Conservation (phyloP, 1,140 invertebrate genomes). For the Eriosoma lanigerum region DNA sequence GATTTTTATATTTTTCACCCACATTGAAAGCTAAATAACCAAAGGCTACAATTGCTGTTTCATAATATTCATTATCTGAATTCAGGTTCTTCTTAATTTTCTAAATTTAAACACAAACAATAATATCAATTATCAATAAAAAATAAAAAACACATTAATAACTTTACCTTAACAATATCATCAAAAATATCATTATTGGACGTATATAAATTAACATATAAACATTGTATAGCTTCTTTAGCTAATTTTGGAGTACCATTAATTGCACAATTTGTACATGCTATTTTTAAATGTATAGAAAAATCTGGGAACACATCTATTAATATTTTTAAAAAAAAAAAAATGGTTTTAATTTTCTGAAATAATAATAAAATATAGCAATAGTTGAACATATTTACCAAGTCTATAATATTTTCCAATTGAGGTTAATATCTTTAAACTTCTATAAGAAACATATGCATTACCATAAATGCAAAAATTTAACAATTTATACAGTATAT, state of each 20-base stretch:
- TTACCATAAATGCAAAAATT: conserved; percentile 78
- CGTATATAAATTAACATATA: conserved; percentile 81
- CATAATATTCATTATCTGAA: conserved; percentile 80
- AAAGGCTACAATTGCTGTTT: conserved; percentile 88
- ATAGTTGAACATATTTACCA: conserved; percentile 63
- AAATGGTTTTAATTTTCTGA: too few species aligned
- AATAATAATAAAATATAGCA: too few species aligned
- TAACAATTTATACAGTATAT: conserved; percentile 79
- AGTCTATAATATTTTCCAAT: conserved; percentile 82
- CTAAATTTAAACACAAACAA: conserved; percentile 54
- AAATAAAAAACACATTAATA: background rate
- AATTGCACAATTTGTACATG: conserved; percentile 83
- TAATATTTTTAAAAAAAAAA: conserved; percentile 56
- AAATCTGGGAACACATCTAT: conserved; percentile 72
- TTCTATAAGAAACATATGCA: conserved; percentile 77
- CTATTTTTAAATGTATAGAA: conserved; percentile 73
- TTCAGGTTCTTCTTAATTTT: conserved; percentile 73
- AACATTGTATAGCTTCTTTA: conserved; percentile 91
- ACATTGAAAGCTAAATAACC: conserved; percentile 92
- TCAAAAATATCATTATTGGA: conserved; percentile 80
- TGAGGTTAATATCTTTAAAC: conserved; percentile 80
- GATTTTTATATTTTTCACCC: conserved; percentile 82
- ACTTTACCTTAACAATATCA: conserved; percentile 76
- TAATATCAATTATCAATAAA: background rate
- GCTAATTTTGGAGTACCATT: conserved; percentile 91